A percentile compares a stretch with the other conserved stretches of the same genome.
Conservation (phyloP, 2,888 invertebrate genomes). For the Abrostola triplasia region DNA sequence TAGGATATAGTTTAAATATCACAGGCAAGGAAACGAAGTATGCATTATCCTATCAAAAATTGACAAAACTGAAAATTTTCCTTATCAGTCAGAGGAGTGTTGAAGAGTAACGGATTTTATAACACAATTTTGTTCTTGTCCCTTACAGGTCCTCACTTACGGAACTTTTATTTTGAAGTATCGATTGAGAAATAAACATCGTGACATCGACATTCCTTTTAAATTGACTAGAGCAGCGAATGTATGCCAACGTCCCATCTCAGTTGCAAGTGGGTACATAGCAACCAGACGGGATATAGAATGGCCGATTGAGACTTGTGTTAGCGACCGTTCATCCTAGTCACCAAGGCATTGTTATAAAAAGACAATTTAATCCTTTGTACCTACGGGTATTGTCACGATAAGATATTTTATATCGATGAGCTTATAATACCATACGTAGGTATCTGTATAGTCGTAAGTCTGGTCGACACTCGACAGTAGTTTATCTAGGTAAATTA, state of each 20-base stretch:
- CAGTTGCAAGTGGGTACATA: conserved; percentile 26
- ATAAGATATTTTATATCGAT: not conserved
- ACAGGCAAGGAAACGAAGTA: too few species aligned
- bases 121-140: not conserved
- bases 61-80: too few species aligned
- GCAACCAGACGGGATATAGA: conserved; percentile 43
- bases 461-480: not conserved
- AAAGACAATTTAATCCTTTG: conserved; percentile 7
- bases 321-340: conserved; percentile 24
- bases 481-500: conserved; percentile 8
- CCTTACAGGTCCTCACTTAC: conserved; percentile 16
- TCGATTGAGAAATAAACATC: conserved; percentile 21
- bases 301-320: conserved; percentile 28
- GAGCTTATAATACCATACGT: not conserved
- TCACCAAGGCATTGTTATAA: conserved; percentile 24
- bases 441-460: not conserved
- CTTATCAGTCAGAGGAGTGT: too few species aligned
- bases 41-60: too few species aligned
- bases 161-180: conserved; percentile 30
- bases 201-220: conserved; percentile 24
- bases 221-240: conserved; percentile 37
- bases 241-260: conserved; percentile 43
- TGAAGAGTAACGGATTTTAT: not conserved
- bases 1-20: too few species aligned
- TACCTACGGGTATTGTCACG: not conserved